Percentiles rank a stretch among this genome's conserved stretches.
These are phyloP conservation scores for Gibbula magus DNA, from an alignment of 2,888 invertebrate species.

Conservation along the genomic window DNA sequence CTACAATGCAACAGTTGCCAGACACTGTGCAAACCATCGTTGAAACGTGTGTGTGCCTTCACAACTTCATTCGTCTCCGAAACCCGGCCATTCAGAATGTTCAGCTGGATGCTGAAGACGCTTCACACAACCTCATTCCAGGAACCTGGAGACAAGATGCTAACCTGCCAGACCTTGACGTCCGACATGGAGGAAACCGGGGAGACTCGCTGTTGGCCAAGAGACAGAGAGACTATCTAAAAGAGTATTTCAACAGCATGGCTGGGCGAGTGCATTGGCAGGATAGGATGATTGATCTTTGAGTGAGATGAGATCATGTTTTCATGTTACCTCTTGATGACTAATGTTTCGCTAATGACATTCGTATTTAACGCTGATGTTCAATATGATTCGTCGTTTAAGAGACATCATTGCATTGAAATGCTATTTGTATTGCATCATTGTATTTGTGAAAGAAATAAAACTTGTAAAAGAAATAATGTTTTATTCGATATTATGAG, in stretches of 20 bases:
- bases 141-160: slow-evolving; percentile 7
- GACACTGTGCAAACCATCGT: slow-evolving; percentile 34
- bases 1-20: slow-evolving; percentile 27
- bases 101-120: no score
- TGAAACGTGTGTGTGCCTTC: slow-evolving; percentile 39
- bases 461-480: no score
- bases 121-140: not conserved
- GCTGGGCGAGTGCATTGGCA: not conserved
- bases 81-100: slow-evolving; percentile 37
- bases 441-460: no score
- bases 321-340: no score
- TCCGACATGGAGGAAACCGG: not conserved
- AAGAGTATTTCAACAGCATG: slow-evolving; percentile 3
- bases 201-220: not conserved
- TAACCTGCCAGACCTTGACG: not conserved
- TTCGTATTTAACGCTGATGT: no score
- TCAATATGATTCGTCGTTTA: no score
- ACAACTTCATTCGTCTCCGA: slow-evolving; percentile 43
- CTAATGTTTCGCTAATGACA: no score
- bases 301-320: no score
- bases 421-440: no score
- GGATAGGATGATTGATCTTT: not conserved
- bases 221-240: not conserved
- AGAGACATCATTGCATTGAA: no score
- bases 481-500: no score